phyloP scores from a whole-genome alignment of 2,797 vertebrate species.

The Poecilia picta region DNA sequence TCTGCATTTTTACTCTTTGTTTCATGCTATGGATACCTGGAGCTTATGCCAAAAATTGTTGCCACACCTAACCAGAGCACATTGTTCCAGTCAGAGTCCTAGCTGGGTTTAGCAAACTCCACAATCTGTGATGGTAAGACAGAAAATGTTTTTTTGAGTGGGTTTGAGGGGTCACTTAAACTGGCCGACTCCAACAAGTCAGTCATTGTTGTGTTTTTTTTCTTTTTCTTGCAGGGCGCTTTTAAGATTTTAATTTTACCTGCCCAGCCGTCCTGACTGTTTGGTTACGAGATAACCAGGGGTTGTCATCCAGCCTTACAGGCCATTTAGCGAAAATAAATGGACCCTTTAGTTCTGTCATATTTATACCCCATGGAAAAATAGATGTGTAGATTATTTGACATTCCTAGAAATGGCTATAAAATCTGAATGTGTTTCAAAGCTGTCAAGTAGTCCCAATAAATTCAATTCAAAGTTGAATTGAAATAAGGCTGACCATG shows the following conservation, averaged over 20 bases:
- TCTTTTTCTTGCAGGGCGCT: not conserved
- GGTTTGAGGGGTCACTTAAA: not conserved
- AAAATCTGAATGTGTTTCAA: not conserved
- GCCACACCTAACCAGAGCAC: not conserved
- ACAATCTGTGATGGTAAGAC: not conserved
- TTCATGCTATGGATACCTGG: not conserved
- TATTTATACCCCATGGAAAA: not conserved
- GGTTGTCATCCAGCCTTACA: not conserved
- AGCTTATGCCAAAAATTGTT: not conserved
- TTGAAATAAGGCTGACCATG: not conserved
- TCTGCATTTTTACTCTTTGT: not conserved
- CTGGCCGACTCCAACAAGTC: not conserved
- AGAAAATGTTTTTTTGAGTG: not conserved
- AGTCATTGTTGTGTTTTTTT: not conserved
- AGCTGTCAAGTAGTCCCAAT: not conserved
- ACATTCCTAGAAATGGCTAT: not conserved
- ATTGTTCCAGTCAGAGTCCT: not conserved
- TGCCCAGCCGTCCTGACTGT: not conserved
- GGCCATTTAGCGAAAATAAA: not conserved
- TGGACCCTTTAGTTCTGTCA: not conserved
- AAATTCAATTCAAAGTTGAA: not conserved
- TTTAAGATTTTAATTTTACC: not conserved
- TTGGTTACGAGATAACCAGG: not conserved
- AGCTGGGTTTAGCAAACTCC: not conserved
- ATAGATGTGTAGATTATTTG: not conserved